These are phyloP conservation scores for Mythimna albipuncta DNA, from an alignment of 2,888 invertebrate species.

Conservation along the genomic window DNA sequence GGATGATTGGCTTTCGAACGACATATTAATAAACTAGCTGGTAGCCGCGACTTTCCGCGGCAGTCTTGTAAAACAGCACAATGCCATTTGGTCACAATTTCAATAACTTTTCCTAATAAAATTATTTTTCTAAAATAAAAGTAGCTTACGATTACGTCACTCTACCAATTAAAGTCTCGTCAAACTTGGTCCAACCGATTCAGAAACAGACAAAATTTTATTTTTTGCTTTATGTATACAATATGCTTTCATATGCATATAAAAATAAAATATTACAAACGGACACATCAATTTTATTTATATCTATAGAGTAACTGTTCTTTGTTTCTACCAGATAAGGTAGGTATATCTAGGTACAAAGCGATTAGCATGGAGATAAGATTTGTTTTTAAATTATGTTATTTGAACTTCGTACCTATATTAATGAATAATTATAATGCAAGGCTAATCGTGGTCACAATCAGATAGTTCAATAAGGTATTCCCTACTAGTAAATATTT, in stretches of 20 bases:
- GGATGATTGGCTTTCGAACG: neutral
- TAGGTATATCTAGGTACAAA: constrained; percentile 2
- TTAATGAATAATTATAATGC: neutral
- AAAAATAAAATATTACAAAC: neutral
- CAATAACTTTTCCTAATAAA: too few relatives aligned
- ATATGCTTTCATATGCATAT: too few relatives aligned
- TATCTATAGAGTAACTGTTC: too few relatives aligned
- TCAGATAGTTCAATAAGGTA: constrained; percentile 5
- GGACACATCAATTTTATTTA: neutral
- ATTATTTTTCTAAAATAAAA: too few relatives aligned
- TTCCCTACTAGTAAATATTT: neutral
- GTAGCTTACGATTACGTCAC: too few relatives aligned
- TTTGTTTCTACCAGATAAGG: neutral
- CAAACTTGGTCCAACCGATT: too few relatives aligned
- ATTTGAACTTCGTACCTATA: constrained; percentile 3
- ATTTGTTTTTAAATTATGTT: neutral
- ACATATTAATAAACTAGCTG: neutral
- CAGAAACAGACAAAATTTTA: too few relatives aligned
- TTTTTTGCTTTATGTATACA: too few relatives aligned
- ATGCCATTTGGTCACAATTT: too few relatives aligned
- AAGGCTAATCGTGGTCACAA: neutral
- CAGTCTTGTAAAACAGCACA: too few relatives aligned
- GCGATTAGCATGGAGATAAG: constrained; percentile 15
- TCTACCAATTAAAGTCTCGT: too few relatives aligned
- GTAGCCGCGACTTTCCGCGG: too few relatives aligned